These are phyloP conservation scores for Sphaeramia orbicularis DNA, from an alignment of 2,797 vertebrate genomes.

Conservation along the genomic window DNA sequence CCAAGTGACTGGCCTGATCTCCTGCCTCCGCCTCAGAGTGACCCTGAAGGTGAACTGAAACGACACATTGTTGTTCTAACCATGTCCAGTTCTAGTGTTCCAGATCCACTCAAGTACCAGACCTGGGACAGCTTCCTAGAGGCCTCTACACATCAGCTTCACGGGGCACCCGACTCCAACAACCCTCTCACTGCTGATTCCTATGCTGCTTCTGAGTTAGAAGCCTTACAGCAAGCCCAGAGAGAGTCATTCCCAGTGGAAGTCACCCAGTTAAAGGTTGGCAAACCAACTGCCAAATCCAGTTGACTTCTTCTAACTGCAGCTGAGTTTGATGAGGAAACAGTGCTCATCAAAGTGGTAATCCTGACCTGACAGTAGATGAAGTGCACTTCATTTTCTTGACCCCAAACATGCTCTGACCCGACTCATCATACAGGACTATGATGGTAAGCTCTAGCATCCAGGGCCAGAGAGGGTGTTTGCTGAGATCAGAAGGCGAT, in stretches of 20 bases:
- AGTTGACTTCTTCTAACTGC: not conserved
- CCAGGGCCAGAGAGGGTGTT: constrained; percentile 4
- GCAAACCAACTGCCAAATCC: not conserved
- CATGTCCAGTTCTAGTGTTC: not conserved
- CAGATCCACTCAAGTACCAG: not conserved
- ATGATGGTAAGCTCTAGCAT: too few species aligned
- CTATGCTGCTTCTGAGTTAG: not conserved
- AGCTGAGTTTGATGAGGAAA: not conserved
- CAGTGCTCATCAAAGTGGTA: too few species aligned
- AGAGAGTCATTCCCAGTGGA: not conserved
- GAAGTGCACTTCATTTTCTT: not conserved
- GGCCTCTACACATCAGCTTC: too few species aligned
- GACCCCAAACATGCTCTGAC: not conserved
- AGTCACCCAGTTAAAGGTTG: not conserved
- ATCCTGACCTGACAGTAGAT: too few species aligned
- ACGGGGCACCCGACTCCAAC: not conserved
- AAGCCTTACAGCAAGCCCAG: not conserved
- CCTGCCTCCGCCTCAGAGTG: too few species aligned
- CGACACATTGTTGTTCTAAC: not conserved
- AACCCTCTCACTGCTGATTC: not conserved
- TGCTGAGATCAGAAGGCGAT: not conserved
- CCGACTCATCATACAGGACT: not conserved
- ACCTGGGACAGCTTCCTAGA: not conserved
- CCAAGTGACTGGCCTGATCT: not conserved
- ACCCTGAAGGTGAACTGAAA: not conserved